phyloP scores from a whole-genome alignment of 2,888 invertebrate species.

The Dolichomitus sp. region DNA sequence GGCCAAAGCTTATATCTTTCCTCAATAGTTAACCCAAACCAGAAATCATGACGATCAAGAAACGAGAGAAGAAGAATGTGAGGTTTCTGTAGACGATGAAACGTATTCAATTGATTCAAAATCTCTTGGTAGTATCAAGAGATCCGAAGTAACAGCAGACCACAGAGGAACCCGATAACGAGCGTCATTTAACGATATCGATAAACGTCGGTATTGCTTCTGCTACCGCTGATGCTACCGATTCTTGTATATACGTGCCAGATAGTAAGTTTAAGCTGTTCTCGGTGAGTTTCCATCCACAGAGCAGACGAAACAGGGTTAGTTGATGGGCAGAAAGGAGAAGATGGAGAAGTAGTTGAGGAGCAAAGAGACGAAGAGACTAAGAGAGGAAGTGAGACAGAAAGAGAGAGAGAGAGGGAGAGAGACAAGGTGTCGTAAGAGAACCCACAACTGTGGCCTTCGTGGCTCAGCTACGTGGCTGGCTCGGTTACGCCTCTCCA shows the following conservation, averaged over 20 bases:
- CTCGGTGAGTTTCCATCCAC: conserved; percentile 17
- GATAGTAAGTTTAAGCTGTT: conserved; percentile 21
- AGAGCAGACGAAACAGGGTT: conserved; percentile 3
- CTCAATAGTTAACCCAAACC: too few relatives aligned
- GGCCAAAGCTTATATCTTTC: too few relatives aligned
- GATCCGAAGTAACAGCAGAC: background rate
- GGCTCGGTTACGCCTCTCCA: conserved; percentile 74
- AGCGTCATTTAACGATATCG: conserved; percentile 14
- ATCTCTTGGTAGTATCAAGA: background rate
- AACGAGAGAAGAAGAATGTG: background rate
- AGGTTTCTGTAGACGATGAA: background rate
- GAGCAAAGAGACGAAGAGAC: conserved; percentile 1
- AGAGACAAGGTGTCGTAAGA: conserved; percentile 23
- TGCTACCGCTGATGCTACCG: background rate
- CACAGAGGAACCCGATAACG: background rate
- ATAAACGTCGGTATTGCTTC: background rate
- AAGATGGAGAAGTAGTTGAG: conserved; percentile 12
- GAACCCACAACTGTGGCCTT: conserved; percentile 52
- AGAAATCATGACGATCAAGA: background rate
- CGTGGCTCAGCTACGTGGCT: conserved; percentile 44
- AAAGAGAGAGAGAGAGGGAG: background rate
- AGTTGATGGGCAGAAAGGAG: conserved; percentile 2
- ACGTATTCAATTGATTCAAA: background rate
- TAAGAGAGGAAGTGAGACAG: background rate
- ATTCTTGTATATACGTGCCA: conserved; percentile 21